These are phyloP conservation scores for Halcyon badia DNA, from an alignment of 2,797 vertebrate genomes.

Conservation along the genomic window DNA sequence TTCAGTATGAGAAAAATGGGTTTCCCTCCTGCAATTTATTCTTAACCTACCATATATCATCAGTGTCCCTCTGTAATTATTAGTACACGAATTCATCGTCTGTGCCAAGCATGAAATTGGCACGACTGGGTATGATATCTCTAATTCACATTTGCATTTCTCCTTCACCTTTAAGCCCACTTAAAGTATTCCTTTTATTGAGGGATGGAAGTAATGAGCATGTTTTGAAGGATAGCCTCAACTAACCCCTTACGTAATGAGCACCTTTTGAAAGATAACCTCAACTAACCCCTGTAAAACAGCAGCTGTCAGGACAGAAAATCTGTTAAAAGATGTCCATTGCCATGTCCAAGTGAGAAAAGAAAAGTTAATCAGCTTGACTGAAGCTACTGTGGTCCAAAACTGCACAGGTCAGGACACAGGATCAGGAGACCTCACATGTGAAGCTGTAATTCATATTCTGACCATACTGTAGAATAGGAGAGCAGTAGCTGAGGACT, in stretches of 20 bases:
- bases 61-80: background rate
- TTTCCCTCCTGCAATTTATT: background rate
- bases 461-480: background rate
- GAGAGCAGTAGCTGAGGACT: background rate
- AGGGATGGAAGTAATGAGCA: background rate
- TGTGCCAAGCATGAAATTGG: slow-evolving; percentile 30
- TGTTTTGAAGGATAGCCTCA: background rate
- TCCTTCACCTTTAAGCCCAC: background rate
- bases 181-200: background rate
- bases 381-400: background rate
- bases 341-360: background rate
- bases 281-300: background rate
- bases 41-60: background rate
- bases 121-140: background rate
- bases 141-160: background rate
- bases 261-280: background rate
- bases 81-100: background rate
- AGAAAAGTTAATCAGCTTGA: background rate
- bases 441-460: background rate
- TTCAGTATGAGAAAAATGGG: background rate
- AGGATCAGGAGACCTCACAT: background rate
- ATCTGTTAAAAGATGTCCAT: background rate
- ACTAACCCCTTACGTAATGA: background rate
- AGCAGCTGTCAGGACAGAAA: background rate
- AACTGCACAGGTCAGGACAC: background rate